These are phyloP conservation scores for Sarcophaga caerulescens DNA, from an alignment of 2,888 invertebrate genomes.

Conservation along the genomic window DNA sequence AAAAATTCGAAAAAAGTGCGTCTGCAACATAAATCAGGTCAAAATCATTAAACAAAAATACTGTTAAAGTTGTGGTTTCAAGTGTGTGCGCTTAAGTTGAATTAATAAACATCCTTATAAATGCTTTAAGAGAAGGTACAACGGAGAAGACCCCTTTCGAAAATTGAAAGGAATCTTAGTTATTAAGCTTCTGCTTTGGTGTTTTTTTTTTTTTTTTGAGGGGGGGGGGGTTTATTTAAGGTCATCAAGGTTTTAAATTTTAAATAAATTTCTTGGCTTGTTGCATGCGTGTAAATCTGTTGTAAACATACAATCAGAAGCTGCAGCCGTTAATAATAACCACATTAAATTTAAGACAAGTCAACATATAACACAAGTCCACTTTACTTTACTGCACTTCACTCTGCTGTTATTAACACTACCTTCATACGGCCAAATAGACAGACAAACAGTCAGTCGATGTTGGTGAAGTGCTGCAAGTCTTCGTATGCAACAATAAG, in stretches of 20 bases:
- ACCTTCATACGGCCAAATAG: no score
- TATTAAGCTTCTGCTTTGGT: neutral
- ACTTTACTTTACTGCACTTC: neutral
- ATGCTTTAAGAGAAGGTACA: neutral
- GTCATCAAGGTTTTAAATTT: constrained; percentile 58
- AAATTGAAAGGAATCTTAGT: constrained; percentile 28
- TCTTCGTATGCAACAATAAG: constrained; percentile 57
- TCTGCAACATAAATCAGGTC: constrained; percentile 64
- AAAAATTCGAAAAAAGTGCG: constrained; percentile 49
- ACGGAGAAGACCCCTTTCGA: neutral
- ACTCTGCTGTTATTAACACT: no score
- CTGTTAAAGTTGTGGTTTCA: constrained; percentile 8
- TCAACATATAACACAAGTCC: neutral
- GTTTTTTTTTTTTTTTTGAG: constrained; percentile 29
- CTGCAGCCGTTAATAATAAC: constrained; percentile 44
- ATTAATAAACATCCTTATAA: constrained; percentile 40
- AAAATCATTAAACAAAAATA: constrained; percentile 48
- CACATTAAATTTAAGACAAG: constrained; percentile 36
- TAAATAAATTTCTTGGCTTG: constrained; percentile 9
- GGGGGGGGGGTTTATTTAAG: constrained; percentile 54
- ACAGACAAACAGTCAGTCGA: neutral
- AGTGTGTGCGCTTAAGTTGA: constrained; percentile 23
- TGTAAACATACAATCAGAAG: constrained; percentile 58
- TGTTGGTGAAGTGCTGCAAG: constrained; percentile 43
- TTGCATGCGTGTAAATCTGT: constrained; percentile 64